These are phyloP conservation scores for Erythrolamprus reginae DNA, from an alignment of 2,113 vertebrate genomes.

Conservation along the genomic window DNA sequence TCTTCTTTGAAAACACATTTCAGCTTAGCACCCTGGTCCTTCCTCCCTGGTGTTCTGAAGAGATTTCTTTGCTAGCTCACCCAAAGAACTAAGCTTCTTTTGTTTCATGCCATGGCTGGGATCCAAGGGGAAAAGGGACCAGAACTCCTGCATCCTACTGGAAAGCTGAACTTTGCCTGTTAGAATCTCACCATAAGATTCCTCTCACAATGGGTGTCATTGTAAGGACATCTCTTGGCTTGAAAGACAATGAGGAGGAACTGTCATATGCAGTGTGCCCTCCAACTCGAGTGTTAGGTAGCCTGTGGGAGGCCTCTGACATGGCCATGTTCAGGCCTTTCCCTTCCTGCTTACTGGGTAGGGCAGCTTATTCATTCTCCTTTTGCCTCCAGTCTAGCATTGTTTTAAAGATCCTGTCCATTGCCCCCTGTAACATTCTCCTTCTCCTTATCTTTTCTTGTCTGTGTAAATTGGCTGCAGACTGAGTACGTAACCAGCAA, in stretches of 20 bases:
- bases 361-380: background rate
- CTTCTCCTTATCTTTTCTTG: background rate
- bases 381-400: background rate
- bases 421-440: background rate
- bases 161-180: background rate
- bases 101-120: conserved; percentile 1
- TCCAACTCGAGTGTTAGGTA: background rate
- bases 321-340: background rate
- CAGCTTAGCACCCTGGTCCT: background rate
- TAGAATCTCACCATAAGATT: background rate
- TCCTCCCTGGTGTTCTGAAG: background rate
- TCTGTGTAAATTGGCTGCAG: background rate
- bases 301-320: background rate
- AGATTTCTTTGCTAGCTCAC: background rate
- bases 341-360: background rate
- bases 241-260: background rate
- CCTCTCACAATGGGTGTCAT: background rate
- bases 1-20: background rate
- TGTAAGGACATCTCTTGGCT: background rate
- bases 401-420: background rate
- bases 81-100: conserved; percentile 11
- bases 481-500: background rate
- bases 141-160: background rate
- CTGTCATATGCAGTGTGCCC: background rate
- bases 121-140: background rate